Evolutionary conservation across 1,140 invertebrate genomes (phyloP), one percentile per base, ranked within the genome.

Genomic region (Homarus americanus): DNA sequence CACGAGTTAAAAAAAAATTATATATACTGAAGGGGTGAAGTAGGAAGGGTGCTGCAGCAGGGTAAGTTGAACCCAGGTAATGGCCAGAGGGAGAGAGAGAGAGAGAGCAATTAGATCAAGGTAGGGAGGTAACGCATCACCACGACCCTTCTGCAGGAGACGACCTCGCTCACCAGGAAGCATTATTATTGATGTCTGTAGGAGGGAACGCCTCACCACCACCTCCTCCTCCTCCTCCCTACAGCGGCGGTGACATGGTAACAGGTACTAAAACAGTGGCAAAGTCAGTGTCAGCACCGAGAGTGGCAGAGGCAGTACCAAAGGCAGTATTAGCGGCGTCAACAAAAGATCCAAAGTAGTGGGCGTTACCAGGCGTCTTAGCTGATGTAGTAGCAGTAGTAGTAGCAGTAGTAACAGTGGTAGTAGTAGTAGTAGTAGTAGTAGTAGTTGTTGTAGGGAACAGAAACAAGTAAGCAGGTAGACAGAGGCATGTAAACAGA

Each of bases 21-120:
- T n/a, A n/a, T n/a, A n/a, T n/a, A n/a, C n/a, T n/a, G n/a, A n/a
- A n/a, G n/a, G n/a, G n/a, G n/a, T n/a, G n/a, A 63, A 24, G 24
- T 10, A 63, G 53, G 24, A 24, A 63, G 53, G 24, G 24, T 10
- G 24, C 10, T 12, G 53, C 0, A 63, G n/a, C 17, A 1, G 34
- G 34, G 34, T 32, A 32, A 32, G n/a, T n/a, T 36, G 34, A n/a
- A 32, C 1, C 5, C n/a, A 72, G 17, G 69, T 72, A 28, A 34
- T 72, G 66, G 66, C 66, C 24, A 24, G 7, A 49, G 66, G 32
- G 66, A 72, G 66, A 72, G 66, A n/a, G 53, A 63, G 53, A 63
- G 53, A 72, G 66, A 72, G 66, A 72, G 66, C 24, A 72, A n/a
- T 72, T 72, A 49, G 44, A 15, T 7, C 7, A 49, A 15, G 44